These are phyloP conservation scores for Bemisia tabaci DNA, from an alignment of 1,140 invertebrate species.

Conservation along the genomic window DNA sequence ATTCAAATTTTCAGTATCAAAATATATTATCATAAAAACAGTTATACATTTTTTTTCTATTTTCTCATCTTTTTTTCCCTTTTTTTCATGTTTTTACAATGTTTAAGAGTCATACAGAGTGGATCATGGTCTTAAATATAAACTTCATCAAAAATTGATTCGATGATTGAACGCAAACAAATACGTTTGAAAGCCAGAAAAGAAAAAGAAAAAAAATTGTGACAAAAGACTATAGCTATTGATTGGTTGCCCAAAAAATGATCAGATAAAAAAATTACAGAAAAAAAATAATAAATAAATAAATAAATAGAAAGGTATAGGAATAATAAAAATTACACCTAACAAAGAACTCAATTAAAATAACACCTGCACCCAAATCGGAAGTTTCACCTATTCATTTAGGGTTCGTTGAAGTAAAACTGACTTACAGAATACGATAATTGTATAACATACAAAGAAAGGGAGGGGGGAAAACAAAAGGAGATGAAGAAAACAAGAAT, in stretches of 20 bases:
- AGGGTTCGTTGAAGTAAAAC: neutral
- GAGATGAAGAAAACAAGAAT: neutral
- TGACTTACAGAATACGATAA: neutral
- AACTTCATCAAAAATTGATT: neutral
- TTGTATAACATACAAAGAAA: neutral
- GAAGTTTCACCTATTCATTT: neutral
- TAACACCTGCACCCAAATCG: neutral
- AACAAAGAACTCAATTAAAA: no score
- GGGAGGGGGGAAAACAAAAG: neutral
- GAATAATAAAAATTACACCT: no score
- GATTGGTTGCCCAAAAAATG: neutral
- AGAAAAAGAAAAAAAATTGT: neutral
- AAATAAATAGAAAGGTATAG: no score
- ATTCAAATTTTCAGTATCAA: neutral
- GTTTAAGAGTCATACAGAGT: neutral
- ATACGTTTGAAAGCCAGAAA: neutral
- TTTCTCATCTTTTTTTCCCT: neutral
- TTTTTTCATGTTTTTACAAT: neutral
- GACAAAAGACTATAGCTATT: neutral
- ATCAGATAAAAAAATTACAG: neutral
- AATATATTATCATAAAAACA: constrained; percentile 1
- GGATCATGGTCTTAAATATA: neutral
- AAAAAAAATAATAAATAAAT: neutral
- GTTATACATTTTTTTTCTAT: neutral
- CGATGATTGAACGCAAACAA: neutral